Conservation (phyloP, 1,140 invertebrate species). For the silkworm (Bombyx mori) region ASM3026992v2 NC_085110.1:10276501-10277000, state of each 20-base stretch:
- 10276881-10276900: conserved; percentile 61
- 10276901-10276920: conserved; percentile 11
- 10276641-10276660: too few species aligned
- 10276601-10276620: too few species aligned
- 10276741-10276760: conserved; percentile 25
- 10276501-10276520: too few species aligned
- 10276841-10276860: conserved; percentile 63
- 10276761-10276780: conserved; percentile 58
- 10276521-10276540: too few species aligned
- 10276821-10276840: conserved; percentile 65
- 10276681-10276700: too few species aligned
- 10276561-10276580: too few species aligned
- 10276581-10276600: too few species aligned
- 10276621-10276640: too few species aligned
- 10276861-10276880: conserved; percentile 52
- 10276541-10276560: too few species aligned
- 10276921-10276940: too few species aligned
- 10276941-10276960: not conserved
- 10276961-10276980: conserved; percentile 13
- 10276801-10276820: conserved; percentile 62
- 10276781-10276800: conserved; percentile 46
- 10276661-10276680: too few species aligned
- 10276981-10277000: conserved; percentile 45
- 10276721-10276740: conserved; percentile 8
- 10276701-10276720: not conserved